Conservation (phyloP, 2,888 invertebrate genomes). For the Cloeon dipterum region DNA sequence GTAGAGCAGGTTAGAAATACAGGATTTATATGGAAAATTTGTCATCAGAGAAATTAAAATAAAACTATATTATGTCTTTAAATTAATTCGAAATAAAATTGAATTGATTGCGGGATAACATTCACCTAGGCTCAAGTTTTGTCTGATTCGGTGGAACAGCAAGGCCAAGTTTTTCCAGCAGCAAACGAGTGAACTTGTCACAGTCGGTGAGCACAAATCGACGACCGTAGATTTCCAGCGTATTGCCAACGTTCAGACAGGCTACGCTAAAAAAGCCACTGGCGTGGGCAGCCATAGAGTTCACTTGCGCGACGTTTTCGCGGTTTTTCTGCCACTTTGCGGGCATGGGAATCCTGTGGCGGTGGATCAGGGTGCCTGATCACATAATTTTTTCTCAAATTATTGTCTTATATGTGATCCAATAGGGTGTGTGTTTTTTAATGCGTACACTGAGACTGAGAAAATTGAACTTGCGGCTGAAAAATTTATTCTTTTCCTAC, state of each 20-base stretch:
- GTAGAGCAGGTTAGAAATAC: too few species aligned
- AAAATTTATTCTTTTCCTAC: not conserved
- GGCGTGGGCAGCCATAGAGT: constrained; percentile 28
- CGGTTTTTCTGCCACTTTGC: not conserved
- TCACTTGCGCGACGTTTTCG: not conserved
- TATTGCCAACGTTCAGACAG: constrained; percentile 66
- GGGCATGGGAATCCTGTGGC: constrained; percentile 61
- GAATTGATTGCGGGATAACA: too few species aligned
- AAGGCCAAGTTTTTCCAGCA: constrained; percentile 65
- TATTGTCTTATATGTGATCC: too few species aligned
- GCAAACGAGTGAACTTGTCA: constrained; percentile 67
- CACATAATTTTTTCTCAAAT: not conserved
- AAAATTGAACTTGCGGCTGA: too few species aligned
- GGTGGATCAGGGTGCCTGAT: constrained; percentile 50
- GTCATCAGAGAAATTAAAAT: too few species aligned
- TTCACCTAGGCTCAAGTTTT: too few species aligned
- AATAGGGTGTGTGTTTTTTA: too few species aligned
- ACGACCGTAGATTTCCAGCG: constrained; percentile 59
- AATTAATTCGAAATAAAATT: too few species aligned
- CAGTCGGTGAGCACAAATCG: constrained; percentile 62
- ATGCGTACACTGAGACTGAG: too few species aligned
- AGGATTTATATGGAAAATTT: too few species aligned
- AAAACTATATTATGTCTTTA: too few species aligned
- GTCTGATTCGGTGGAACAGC: constrained; percentile 36
- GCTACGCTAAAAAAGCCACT: constrained; percentile 59